Evolutionary conservation across 64 coral and sea anemone genomes (phyloP), one percentile per base, ranked within the genome.

Genomic region (Montipora cactus): DNA sequence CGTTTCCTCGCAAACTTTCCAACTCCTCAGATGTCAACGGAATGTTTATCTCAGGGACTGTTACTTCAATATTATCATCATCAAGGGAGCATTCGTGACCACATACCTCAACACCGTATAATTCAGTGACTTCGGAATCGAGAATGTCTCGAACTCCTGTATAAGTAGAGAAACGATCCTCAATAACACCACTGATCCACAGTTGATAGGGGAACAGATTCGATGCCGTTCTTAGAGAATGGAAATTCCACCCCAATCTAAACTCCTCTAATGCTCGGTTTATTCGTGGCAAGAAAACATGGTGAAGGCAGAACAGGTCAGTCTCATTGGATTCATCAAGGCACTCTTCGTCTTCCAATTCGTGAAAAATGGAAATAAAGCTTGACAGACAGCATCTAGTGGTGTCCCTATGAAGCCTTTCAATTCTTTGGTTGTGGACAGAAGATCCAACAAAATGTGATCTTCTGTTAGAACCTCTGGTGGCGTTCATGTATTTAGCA

Each of bases 261-360:
- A 74, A 90, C 62, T 92, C 80, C 74, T 92, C 90, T 46, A 92
- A 47, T 76, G 90, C 67, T 5, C 81, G 75, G 7, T 86, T 85
- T 44, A 92, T 84, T 23, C 81, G 45, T 1, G 81, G 81, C 45
- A 45, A 18, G 47, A 92, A 92, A 4, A 85, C 90, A 23, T 84
- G 85, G 5, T 92, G 90, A 19, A 92, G 67, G 28, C 90, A 85
- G 80, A 92, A 92, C 1, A 92, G 16, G 77, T 92, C 90, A 19
- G 81, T 92, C 0, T 92, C 90, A 13, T 92, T 92, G 15, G n/a
- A 70, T 18, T 49, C 5, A 68, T 92, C 90, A 4, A 92, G 37
- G 21, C 20, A 0, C 15, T 18, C 90, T 78, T 92, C 70, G 0
- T 59, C 44, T 16, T 92, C 90, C 15, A 92, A 12, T 11, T 16